phyloP scores from a whole-genome alignment of 2,113 vertebrate species.

The Laticauda laticaudata region DNA sequence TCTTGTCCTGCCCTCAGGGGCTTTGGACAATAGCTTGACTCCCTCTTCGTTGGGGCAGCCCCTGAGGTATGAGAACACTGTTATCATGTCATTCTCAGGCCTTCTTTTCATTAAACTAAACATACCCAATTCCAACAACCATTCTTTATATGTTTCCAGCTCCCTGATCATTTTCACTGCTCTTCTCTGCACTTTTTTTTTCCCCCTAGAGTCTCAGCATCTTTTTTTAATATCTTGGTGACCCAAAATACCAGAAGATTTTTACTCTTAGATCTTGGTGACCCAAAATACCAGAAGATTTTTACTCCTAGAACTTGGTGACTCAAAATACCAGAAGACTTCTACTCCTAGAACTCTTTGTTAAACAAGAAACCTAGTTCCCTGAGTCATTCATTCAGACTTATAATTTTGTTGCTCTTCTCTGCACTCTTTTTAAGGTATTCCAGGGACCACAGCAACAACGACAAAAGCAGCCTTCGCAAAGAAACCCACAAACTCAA shows the following conservation, averaged over 20 bases:
- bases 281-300: too few species aligned
- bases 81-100: background rate
- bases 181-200: background rate
- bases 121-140: background rate
- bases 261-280: too few species aligned
- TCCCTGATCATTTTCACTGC: background rate
- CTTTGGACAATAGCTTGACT: background rate
- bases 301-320: too few species aligned
- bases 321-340: too few species aligned
- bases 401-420: background rate
- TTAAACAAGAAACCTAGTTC: background rate
- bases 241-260: too few species aligned
- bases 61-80: accelerated
- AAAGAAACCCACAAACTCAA: background rate
- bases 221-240: background rate
- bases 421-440: background rate
- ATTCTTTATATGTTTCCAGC: background rate
- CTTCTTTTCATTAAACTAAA: background rate
- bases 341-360: background rate
- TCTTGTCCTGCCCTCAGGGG: background rate
- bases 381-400: too few species aligned
- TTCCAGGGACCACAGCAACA: background rate
- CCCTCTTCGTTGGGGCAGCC: background rate
- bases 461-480: background rate
- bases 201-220: background rate